A percentile compares a stretch with the other conserved stretches of the same genome.
Conservation (phyloP, 2,888 invertebrate species). For the Phaonia tiefii region DNA sequence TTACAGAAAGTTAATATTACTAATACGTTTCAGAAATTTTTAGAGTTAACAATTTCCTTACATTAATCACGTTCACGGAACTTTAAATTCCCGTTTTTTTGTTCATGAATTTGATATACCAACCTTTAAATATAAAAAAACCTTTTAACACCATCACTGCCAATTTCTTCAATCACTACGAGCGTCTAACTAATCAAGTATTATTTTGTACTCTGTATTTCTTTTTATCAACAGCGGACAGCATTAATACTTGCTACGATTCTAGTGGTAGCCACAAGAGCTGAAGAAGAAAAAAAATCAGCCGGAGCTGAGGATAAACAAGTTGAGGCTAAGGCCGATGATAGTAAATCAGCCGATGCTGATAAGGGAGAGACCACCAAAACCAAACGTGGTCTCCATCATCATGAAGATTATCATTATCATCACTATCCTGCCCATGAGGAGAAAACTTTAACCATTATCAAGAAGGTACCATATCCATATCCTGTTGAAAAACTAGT, state of each 20-base stretch:
- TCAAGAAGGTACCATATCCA: conserved; percentile 87
- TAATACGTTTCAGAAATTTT: too few species aligned
- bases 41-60: too few species aligned
- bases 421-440: conserved; percentile 79
- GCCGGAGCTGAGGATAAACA: conserved; percentile 81
- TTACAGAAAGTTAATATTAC: too few species aligned
- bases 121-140: too few species aligned
- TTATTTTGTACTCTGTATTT: not conserved
- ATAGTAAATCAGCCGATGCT: conserved; percentile 70
- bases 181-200: not conserved
- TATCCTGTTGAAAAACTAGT: conserved; percentile 86
- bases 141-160: too few species aligned
- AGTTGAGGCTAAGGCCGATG: conserved; percentile 74
- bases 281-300: conserved; percentile 84
- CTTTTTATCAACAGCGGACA: conserved; percentile 75
- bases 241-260: conserved; percentile 82
- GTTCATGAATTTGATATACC: too few species aligned
- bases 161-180: too few species aligned
- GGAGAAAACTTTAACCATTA: conserved; percentile 86
- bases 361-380: conserved; percentile 85
- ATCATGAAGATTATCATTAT: conserved; percentile 80
- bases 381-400: conserved; percentile 87
- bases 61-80: too few species aligned
- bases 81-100: too few species aligned
- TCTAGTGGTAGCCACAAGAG: conserved; percentile 82